Evolutionary conservation across 2,888 invertebrate species (phyloP).

Genomic region (Hirtodrosophila alboralis): DNA sequence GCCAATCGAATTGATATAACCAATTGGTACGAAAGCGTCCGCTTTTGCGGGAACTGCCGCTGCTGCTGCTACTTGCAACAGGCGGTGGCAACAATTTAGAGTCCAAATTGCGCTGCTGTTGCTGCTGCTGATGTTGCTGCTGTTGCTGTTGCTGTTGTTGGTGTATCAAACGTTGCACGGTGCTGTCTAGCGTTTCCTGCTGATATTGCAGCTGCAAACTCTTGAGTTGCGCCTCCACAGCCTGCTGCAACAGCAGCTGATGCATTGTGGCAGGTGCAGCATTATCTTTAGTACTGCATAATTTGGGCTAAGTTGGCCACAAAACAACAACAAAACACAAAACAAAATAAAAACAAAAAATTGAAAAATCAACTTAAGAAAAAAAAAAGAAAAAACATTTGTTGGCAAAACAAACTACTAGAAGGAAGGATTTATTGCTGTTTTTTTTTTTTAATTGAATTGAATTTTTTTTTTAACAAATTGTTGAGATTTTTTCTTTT

Average conservation of each 20-base stretch:
- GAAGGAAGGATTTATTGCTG: conserved; percentile 79
- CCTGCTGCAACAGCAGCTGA: conserved; percentile 78
- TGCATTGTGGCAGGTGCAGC: conserved; percentile 57
- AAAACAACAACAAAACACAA: conserved; percentile 47
- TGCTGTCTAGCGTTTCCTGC: conserved; percentile 68
- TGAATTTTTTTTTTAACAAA: too few species aligned
- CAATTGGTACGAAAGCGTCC: conserved; percentile 89
- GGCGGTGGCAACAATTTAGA: conserved; percentile 73
- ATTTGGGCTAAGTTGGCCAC: conserved; percentile 33
- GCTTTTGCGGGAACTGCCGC: conserved; percentile 84
- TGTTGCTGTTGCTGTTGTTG: conserved; percentile 83
- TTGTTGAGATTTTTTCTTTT: conserved; percentile 85
- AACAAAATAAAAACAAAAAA: conserved; percentile 52
- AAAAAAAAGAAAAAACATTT: conserved; percentile 57
- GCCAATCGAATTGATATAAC: conserved; percentile 89
- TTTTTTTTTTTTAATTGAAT: too few species aligned
- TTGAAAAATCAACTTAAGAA: conserved; percentile 78
- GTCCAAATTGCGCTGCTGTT: conserved; percentile 77
- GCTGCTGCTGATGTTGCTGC: conserved; percentile 85
- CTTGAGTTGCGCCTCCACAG: conserved; percentile 77
- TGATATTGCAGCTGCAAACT: conserved; percentile 77
- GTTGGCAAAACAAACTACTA: conserved; percentile 67
- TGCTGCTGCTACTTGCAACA: conserved; percentile 1
- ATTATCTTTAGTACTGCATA: conserved; percentile 49
- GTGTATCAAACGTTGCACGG: conserved; percentile 69